Evolutionary conservation across 2,113 vertebrate genomes (phyloP), one percentile per base, ranked within the genome.

Genomic region (Propithecus coquereli): DNA sequence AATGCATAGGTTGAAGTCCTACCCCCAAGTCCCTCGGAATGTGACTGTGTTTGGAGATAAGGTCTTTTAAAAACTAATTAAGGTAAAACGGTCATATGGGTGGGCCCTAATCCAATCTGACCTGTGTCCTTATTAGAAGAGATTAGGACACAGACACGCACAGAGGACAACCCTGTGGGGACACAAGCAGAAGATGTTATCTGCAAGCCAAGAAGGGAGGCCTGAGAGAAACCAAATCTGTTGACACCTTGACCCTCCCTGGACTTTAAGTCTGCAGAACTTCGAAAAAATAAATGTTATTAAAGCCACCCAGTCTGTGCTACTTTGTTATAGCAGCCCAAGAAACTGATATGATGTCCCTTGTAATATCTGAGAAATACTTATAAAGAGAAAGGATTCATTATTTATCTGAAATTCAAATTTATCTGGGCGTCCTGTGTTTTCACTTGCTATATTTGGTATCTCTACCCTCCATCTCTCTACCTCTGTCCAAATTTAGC

Each of bases 91-190:
- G 5, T 30, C 30, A 74, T 9, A 23, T 45, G 8, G 50, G 2
- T 37, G 23, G 17, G 8, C 12, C 10, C 79, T 65, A 73, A 65
- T n/a, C 10, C 23, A 47, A 30, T 20, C 12, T 22, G 50, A 63
- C 80, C 32, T 6, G 5, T 73, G 27, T 50, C 52, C 52, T 70
- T 59, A n/a, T 9, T 25, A 18, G 30, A 45, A 86, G 14, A 45
- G 13, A 63, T 23, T 10, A 45, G 34, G 27, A 52, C 40, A 70
- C 27, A 61, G 54, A 43, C 43, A 16, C 17, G 63, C 8, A 59
- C 43, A 6, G 1, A 16, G 18, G 47, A 6, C 2, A 11, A 23
- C 2, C 30, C n/a, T 12, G n/a, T 8, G 37, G 54, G 32, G 65
- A 30, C n/a, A 57, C 50, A 18, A 11, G 11, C 10, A 43, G 22